Conservation (phyloP, 2,888 invertebrate species). For the Eupithecia insigniata region DNA sequence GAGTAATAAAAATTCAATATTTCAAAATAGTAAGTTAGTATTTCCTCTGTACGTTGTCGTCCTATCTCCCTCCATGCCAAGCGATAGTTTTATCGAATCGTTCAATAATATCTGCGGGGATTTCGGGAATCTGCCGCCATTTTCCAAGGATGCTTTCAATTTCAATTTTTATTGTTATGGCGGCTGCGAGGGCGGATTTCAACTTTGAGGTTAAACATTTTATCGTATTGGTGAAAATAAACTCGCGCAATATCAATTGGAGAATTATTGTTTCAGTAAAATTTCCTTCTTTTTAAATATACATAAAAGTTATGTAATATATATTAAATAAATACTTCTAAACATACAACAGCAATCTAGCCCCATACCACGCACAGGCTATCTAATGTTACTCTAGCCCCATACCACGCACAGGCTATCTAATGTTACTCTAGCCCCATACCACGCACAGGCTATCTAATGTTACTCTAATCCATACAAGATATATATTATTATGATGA, state of each 20-base stretch:
- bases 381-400: too few relatives aligned
- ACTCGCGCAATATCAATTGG: not conserved
- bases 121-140: constrained; percentile 18
- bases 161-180: constrained; percentile 26
- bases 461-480: too few relatives aligned
- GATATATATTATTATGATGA: too few relatives aligned
- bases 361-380: too few relatives aligned
- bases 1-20: not conserved
- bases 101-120: constrained; percentile 28
- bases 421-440: too few relatives aligned
- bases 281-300: too few relatives aligned
- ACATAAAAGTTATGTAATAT: too few relatives aligned
- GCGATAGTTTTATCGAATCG: constrained; percentile 37
- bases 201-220: not conserved
- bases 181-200: not conserved
- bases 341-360: too few relatives aligned
- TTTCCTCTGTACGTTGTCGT: constrained; percentile 7
- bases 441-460: too few relatives aligned
- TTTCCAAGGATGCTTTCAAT: constrained; percentile 17
- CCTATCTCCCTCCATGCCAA: constrained; percentile 23
- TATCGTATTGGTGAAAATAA: not conserved
- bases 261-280: not conserved
- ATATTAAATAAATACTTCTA: too few relatives aligned
- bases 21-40: constrained; percentile 1
- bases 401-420: too few relatives aligned